Evolutionary conservation across 2,797 vertebrate genomes (phyloP), one percentile per base, ranked within the genome.

Genomic region (Delichon dasypus): DNA sequence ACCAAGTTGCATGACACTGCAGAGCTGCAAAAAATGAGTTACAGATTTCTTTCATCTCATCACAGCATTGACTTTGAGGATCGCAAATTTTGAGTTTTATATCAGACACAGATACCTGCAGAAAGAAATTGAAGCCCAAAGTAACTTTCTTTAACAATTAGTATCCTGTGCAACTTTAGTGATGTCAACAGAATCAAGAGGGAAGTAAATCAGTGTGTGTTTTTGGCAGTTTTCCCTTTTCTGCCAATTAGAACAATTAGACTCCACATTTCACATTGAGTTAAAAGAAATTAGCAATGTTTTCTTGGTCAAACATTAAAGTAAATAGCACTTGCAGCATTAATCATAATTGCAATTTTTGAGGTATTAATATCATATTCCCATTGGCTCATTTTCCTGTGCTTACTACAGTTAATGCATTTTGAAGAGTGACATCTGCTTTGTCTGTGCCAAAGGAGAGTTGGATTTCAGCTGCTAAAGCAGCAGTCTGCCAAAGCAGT

Each of bases 271-370:
- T 95, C 58, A 91, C 48, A 85, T 76, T 57, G 38, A 89, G 48
- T 55, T 86, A 86, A 76, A 94, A 78, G 48, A 96, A 95, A 95
- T 91, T 64, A 96, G 60, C 77, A 88, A 67, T 4, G 4, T 71
- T 90, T 79, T 93, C 71, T 91, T 85, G 66, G 92, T 84, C 77
- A 95, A 94, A 94, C 29, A 25, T 73, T 96, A 75, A 88, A 95
- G 89, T 79, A 95, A 96, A 92, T 40, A 95, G 71, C 53, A 90
- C 42, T 79, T 71, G 53, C 83, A 88, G 68, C 14, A 3, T 79
- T 90, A 96, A 60, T 65, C 80, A 74, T 44, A 94, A 91, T 13
- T 82, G 60, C 36, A 66, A 36, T 70, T 89, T 90, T 93, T 40
- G 67, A 64, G 45, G 55, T 81, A 81, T 76, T 78, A 70, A 36